Base-by-base conservation (phyloP, 2,888 invertebrate species). In the Tinea pellionella region DNA sequence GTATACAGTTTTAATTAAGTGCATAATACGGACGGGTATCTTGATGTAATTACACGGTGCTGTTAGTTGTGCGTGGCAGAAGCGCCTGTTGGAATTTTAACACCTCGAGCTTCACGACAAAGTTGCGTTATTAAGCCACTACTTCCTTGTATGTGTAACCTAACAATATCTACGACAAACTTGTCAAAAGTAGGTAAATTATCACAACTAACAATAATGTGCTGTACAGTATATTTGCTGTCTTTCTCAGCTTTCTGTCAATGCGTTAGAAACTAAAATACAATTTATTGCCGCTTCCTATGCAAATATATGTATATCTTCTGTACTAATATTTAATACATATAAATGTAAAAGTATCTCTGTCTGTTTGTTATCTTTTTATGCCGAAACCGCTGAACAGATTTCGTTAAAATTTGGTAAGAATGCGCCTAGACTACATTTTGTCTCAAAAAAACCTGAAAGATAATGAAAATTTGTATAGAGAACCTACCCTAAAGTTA, bases 61-160 rank as follows among this genome's bases (percentile, higher is more conserved):
- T 65, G 65, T 63, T 62, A 64, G 63, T 19, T 30, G 53, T 15
- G 59, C 58, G 61, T 13, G 24, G 42, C 19, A 13, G 57, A 32
- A 15, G 59, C 65, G 70, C 71, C 68, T 68, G 68, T 63, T 63
- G 74, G 74, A 76, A 80, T 80, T 79, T 76, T 73, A 76, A 74
- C 74, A 71, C 72, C 67, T 64, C 68, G 67, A 65, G 65, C 68
- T 69, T 65, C 68, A 67, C 69, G 71, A 72, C 71, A 70, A 81
- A 81, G 78, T 81, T 80, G 69, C 68, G 77, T 78, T 80, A 80
- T 80, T 80, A 80, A 80, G 74, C 73, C 70, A 70, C 75, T 69
- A 72, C 71, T 47, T 47, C 47, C 47, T n/a, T n/a, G 2, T 47
- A 47, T 15, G 6, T 15, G 6, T 47, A 15, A 15, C 47, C 15